Conservation (phyloP, 2,797 vertebrate species). For the Peromyscus eremicus region DNA sequence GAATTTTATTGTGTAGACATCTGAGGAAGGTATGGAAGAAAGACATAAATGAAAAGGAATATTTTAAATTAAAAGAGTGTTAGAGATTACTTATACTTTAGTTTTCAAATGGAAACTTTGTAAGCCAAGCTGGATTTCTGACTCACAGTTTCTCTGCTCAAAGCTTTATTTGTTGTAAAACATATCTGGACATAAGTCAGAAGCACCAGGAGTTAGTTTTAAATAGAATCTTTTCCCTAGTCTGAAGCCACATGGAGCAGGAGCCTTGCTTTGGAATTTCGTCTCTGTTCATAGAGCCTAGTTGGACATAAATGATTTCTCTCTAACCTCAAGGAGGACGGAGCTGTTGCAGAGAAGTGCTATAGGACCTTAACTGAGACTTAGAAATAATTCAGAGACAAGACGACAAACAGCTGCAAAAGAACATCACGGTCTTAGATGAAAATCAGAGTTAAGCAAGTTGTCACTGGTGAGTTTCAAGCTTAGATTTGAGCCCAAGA, state of each 20-base stretch:
- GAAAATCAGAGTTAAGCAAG: background rate
- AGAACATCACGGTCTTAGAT: background rate
- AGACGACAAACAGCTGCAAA: background rate
- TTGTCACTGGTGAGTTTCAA: background rate
- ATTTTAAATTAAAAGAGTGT: background rate
- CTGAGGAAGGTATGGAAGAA: background rate
- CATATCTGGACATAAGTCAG: background rate
- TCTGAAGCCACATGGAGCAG: background rate
- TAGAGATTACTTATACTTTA: background rate
- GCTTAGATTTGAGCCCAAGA: background rate
- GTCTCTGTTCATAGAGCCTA: background rate
- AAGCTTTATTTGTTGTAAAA: slow-evolving; percentile 4
- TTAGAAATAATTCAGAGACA: background rate
- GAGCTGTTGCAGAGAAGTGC: background rate
- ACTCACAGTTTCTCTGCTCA: background rate
- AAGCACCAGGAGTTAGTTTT: background rate
- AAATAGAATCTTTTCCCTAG: background rate
- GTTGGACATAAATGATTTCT: background rate
- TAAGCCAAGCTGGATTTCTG: background rate
- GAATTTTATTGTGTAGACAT: background rate
- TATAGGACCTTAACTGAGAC: background rate
- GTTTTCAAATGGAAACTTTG: background rate
- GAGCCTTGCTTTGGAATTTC: background rate
- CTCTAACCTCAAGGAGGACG: background rate
- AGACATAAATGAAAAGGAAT: background rate